Evolutionary conservation across 2,888 invertebrate genomes (phyloP).

Genomic region (Fragum sueziense): DNA sequence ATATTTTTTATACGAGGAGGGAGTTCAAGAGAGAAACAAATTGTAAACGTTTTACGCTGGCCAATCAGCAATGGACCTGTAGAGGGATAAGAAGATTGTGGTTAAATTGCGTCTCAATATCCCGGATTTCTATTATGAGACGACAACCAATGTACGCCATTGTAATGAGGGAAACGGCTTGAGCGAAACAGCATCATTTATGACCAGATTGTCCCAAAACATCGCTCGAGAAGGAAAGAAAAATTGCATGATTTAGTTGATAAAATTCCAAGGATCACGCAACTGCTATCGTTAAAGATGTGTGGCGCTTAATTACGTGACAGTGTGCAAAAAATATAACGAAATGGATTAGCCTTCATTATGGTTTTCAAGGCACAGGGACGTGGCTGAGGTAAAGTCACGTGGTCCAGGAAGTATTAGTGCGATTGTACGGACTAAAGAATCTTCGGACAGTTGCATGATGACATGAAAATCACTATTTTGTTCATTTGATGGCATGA

Average conservation of each 20-base stretch:
- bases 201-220: not conserved
- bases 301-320: not conserved
- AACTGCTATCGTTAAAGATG: not conserved
- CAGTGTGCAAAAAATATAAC: conserved; percentile 21
- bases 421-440: not conserved
- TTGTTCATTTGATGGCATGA: not conserved
- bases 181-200: conserved; percentile 39
- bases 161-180: conserved; percentile 28
- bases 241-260: not conserved
- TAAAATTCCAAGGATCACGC: not conserved
- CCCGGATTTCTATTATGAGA: conserved; percentile 71
- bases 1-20: no score
- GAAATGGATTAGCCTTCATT: conserved; percentile 46
- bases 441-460: not conserved
- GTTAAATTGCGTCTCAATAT: conserved; percentile 31
- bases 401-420: conserved; percentile 68
- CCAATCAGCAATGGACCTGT: conserved; percentile 21
- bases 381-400: conserved; percentile 75
- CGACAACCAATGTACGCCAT: conserved; percentile 66
- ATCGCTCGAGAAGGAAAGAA: not conserved
- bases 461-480: not conserved
- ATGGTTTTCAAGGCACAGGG: conserved; percentile 57
- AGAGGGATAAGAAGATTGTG: conserved; percentile 27
- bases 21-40: no score
- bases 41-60: conserved; percentile 13